phyloP scores from a whole-genome alignment of 1,140 invertebrate genomes.

The Elymnias hypermnestra region DNA sequence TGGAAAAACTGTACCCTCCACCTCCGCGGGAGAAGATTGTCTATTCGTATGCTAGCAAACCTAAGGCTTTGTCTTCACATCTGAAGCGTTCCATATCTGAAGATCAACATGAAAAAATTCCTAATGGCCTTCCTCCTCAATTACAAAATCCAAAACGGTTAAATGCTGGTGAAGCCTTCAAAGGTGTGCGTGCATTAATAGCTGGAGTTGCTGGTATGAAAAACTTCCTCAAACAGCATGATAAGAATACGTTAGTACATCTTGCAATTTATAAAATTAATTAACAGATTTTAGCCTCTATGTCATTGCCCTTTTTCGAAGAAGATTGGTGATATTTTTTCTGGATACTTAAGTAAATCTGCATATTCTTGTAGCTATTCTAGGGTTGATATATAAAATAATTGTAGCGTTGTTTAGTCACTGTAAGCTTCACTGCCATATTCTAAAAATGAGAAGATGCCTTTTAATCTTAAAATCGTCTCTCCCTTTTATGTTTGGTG shows the following conservation, averaged over 20 bases:
- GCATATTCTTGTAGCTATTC: too few relatives aligned
- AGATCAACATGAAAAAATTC: slow-evolving; percentile 24
- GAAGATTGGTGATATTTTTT: too few relatives aligned
- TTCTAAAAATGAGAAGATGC: too few relatives aligned
- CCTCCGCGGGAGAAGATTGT: slow-evolving; percentile 65
- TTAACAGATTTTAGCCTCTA: too few relatives aligned
- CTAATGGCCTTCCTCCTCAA: slow-evolving; percentile 39
- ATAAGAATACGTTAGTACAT: slow-evolving; percentile 29
- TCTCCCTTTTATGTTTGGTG: too few relatives aligned
- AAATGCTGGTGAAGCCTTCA: slow-evolving; percentile 28
- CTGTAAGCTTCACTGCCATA: too few relatives aligned
- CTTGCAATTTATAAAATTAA: too few relatives aligned
- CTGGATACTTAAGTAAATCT: too few relatives aligned
- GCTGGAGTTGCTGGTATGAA: slow-evolving; percentile 45
- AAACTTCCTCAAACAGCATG: slow-evolving; percentile 28
- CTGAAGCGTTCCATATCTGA: slow-evolving; percentile 30
- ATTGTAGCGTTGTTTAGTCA: too few relatives aligned
- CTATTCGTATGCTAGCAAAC: slow-evolving; percentile 79
- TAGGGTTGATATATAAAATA: too few relatives aligned
- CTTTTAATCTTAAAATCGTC: too few relatives aligned
- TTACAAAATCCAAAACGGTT: neutral
- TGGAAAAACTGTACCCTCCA: slow-evolving; percentile 65
- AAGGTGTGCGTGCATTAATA: slow-evolving; percentile 46
- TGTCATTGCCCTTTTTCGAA: too few relatives aligned
- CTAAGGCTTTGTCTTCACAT: slow-evolving; percentile 63